A percentile compares a stretch with the other conserved stretches of the same genome.
Evolutionary conservation across 35 echinoderm and acorn worm species (phyloP).

Genomic region (Heliocidaris erythrogramma): DNA sequence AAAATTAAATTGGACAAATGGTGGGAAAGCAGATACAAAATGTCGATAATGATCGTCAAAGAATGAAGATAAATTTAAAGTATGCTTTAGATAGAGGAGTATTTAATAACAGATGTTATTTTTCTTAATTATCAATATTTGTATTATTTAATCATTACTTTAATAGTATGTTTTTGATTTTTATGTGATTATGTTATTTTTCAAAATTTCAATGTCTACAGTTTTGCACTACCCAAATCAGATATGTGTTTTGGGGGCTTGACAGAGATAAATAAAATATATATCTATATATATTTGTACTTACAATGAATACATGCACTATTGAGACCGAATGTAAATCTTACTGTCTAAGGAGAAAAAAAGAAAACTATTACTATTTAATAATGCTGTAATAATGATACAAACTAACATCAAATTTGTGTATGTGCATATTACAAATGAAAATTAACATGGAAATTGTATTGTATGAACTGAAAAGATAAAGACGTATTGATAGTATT

Average conservation of each 20-base stretch:
- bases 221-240: not conserved
- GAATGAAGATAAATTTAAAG: not conserved
- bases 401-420: not conserved
- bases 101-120: not conserved
- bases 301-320: conserved; percentile 28
- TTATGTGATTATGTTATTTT: not conserved
- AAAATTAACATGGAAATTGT: conserved; percentile 22
- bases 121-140: not conserved
- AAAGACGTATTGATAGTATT: conserved; percentile 33
- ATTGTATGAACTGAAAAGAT: conserved; percentile 27
- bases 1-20: not conserved
- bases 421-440: conserved; percentile 34
- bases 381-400: conserved; percentile 20
- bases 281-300: conserved; percentile 29
- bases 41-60: not conserved
- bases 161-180: not conserved
- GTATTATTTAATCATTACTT: not conserved
- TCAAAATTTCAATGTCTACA: not conserved
- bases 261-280: not conserved
- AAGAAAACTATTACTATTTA: conserved; percentile 29
- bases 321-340: conserved; percentile 29
- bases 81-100: not conserved
- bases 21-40: not conserved
- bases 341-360: not conserved
- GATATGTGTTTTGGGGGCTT: not conserved